A percentile compares a stretch with the other conserved stretches of the same genome.
These are phyloP conservation scores for Hybos culiciformis DNA, from an alignment of 2,888 invertebrate genomes.

Conservation along the genomic window DNA sequence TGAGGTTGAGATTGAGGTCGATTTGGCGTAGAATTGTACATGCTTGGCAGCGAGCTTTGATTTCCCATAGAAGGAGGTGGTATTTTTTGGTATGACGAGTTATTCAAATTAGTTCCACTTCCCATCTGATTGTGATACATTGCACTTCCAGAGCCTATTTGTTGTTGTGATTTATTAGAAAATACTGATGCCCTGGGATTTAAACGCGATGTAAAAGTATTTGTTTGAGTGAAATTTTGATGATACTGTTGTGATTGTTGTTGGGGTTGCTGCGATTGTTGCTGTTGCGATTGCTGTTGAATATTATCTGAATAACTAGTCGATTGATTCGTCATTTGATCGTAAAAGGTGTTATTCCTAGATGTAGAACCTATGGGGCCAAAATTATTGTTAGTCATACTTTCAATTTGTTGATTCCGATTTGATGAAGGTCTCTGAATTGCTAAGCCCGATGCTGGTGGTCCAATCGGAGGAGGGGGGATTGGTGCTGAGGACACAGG, in stretches of 20 bases:
- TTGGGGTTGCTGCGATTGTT: slow-evolving; percentile 1
- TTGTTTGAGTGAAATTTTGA: slow-evolving; percentile 20
- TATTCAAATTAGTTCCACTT: slow-evolving; percentile 15
- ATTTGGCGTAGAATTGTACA: slow-evolving; percentile 16
- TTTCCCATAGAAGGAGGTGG: slow-evolving; percentile 6
- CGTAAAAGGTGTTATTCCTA: slow-evolving; percentile 19
- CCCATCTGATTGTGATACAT: slow-evolving; percentile 19
- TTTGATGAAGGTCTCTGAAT: slow-evolving; percentile 27
- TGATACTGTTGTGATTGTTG: slow-evolving; percentile 16
- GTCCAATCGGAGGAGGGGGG: slow-evolving; percentile 18
- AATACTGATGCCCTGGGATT: slow-evolving; percentile 75
- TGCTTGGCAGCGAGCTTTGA: slow-evolving; percentile 2
- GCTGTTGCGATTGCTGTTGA: slow-evolving; percentile 20
- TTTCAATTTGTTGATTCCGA: slow-evolving; percentile 10
- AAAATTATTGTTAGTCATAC: slow-evolving; percentile 16
- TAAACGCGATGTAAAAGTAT: slow-evolving; percentile 49
- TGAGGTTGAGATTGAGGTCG: slow-evolving; percentile 30
- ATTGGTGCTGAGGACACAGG: slow-evolving; percentile 9
- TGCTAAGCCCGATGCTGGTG: slow-evolving; percentile 21
- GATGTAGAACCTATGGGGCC: slow-evolving; percentile 28
- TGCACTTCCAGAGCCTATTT: slow-evolving; percentile 15
- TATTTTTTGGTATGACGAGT: slow-evolving; percentile 16
- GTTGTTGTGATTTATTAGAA: slow-evolving; percentile 28
- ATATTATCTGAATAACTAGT: slow-evolving; percentile 17
- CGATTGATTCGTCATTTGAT: slow-evolving; percentile 13